Conservation (phyloP, 2,113 vertebrate genomes). For the Trichechus manatus region DNA sequence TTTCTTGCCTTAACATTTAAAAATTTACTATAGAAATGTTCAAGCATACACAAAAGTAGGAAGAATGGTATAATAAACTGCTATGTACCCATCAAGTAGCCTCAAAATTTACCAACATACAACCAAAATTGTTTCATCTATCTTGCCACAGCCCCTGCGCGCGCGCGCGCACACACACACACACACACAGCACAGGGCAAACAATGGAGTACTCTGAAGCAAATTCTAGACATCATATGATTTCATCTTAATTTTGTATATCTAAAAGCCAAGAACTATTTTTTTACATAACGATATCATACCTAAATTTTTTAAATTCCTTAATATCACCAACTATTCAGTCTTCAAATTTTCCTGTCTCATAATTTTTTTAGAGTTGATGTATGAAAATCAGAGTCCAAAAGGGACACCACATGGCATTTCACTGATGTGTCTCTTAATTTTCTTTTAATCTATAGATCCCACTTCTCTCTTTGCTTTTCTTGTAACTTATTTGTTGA, state of each 20-base stretch:
- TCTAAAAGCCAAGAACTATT: background rate
- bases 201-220: background rate
- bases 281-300: constrained; percentile 24
- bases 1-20: constrained; percentile 3
- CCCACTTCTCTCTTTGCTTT: background rate
- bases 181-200: background rate
- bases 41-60: background rate
- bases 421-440: background rate
- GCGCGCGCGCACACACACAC: background rate
- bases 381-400: constrained; percentile 49
- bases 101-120: background rate
- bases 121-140: background rate
- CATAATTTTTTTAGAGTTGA: constrained; percentile 7
- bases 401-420: background rate
- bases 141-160: background rate
- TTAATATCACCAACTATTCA: constrained; percentile 44
- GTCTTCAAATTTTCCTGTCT: background rate
- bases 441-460: background rate
- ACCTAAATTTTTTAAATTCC: background rate
- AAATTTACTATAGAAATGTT: constrained; percentile 29
- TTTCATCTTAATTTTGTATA: constrained; percentile 30
- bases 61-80: background rate
- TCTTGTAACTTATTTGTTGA: constrained; percentile 17
- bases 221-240: background rate
- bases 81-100: background rate